These are phyloP conservation scores for Platichthys flesus DNA, from an alignment of 2,113 vertebrate genomes.

Conservation along the genomic window DNA sequence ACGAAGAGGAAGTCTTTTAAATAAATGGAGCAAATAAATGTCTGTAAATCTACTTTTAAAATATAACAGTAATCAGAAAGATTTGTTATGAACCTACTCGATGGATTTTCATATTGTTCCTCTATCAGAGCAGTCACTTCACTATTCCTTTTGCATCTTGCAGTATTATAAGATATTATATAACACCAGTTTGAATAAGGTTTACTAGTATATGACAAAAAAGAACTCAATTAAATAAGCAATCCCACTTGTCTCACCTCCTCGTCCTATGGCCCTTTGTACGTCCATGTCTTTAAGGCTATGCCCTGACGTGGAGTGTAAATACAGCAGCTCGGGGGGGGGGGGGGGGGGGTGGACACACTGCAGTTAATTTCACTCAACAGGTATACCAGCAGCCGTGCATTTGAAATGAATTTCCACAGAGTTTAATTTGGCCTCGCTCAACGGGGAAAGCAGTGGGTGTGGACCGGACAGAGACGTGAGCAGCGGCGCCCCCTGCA, in stretches of 20 bases:
- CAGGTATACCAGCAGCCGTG: neutral
- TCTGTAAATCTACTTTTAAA: neutral
- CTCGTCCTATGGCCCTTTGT: neutral
- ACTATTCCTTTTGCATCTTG: neutral
- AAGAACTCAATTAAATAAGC: neutral
- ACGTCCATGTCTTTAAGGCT: neutral
- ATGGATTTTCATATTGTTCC: neutral
- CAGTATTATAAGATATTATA: neutral
- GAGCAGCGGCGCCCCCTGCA: neutral
- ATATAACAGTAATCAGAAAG: neutral
- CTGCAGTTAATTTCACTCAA: neutral
- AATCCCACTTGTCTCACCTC: neutral
- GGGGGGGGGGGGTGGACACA: too few relatives aligned
- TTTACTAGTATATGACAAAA: neutral
- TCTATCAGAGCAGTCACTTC: neutral
- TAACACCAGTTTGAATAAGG: neutral
- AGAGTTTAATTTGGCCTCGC: slow-evolving; percentile 2
- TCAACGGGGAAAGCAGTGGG: neutral
- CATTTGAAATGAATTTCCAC: slow-evolving; percentile 6
- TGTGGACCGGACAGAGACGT: neutral
- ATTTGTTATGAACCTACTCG: neutral
- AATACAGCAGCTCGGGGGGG: neutral
- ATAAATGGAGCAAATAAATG: slow-evolving; percentile 11
- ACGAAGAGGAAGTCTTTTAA: slow-evolving; percentile 8
- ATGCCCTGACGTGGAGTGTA: neutral